Percentiles rank a stretch among this genome's conserved stretches.
phyloP scores from a whole-genome alignment of 2,797 vertebrate genomes.

The Aphelocoma californica region DNA sequence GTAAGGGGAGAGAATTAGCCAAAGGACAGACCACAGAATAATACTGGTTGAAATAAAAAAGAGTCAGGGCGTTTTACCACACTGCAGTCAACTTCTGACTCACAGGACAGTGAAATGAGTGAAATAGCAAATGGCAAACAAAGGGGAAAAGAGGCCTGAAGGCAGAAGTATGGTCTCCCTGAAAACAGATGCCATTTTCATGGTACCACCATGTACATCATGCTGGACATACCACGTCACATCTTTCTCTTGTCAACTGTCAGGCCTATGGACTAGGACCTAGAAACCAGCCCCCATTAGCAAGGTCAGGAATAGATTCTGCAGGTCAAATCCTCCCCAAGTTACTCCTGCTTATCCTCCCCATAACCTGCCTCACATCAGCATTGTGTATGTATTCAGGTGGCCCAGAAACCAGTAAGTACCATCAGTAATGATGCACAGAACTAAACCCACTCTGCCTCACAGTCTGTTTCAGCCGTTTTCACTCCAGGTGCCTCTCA shows the following conservation, averaged over 20 bases:
- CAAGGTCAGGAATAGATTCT: not conserved
- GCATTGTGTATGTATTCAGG: not conserved
- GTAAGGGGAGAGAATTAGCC: not conserved
- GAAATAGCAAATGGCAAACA: not conserved
- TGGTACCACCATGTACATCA: not conserved
- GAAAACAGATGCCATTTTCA: not conserved
- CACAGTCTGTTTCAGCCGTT: not conserved
- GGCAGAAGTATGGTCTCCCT: not conserved
- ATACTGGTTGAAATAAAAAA: not conserved
- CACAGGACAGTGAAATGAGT: not conserved
- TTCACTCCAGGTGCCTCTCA: not conserved
- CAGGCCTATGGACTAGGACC: not conserved
- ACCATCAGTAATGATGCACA: not conserved
- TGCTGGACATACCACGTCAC: accelerated
- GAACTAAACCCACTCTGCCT: not conserved
- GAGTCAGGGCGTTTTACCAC: not conserved
- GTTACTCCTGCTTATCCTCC: not conserved
- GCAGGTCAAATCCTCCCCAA: not conserved
- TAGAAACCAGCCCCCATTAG: not conserved
- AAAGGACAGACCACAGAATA: slow-evolving; percentile 7
- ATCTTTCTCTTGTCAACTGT: not conserved
- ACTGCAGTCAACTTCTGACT: not conserved
- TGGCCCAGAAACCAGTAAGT: not conserved
- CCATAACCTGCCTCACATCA: not conserved
- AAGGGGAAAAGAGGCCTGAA: not conserved